phyloP scores from a whole-genome alignment of 2,113 vertebrate species.

The Gadus macrocephalus region DNA sequence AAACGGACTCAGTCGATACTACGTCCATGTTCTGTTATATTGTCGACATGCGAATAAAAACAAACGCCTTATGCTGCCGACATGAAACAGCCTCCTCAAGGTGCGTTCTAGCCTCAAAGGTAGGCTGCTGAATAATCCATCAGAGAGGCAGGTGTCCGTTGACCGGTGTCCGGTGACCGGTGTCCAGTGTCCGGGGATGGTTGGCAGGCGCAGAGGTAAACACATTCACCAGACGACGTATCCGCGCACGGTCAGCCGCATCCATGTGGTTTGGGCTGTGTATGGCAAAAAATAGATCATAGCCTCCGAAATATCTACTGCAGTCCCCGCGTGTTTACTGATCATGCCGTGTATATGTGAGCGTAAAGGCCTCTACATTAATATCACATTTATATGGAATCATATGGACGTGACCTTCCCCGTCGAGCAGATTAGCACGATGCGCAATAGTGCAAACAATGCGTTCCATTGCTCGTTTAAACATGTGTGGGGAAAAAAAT shows the following conservation, averaged over 20 bases:
- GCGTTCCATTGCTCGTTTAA: not conserved
- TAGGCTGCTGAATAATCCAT: slow-evolving; percentile 67
- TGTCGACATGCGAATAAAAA: not conserved
- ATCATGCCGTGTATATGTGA: not conserved
- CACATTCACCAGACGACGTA: not conserved
- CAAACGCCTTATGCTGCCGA: not conserved
- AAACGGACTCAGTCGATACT: not conserved
- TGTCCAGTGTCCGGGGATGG: slow-evolving; percentile 53
- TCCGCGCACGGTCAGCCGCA: not conserved
- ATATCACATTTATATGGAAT: not conserved
- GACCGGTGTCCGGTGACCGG: slow-evolving; percentile 12
- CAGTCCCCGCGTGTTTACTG: not conserved
- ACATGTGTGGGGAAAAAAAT: too few relatives aligned
- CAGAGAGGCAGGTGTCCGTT: slow-evolving; percentile 54
- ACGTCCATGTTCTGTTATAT: not conserved
- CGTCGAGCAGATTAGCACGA: not conserved
- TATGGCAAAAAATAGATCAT: not conserved
- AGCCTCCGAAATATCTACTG: not conserved
- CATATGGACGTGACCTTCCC: not conserved
- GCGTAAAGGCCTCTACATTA: not conserved
- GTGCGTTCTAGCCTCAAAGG: slow-evolving; percentile 13
- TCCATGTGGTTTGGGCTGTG: not conserved
- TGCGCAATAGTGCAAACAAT: not conserved
- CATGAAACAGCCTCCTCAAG: not conserved
- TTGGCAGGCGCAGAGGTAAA: slow-evolving; percentile 22